Evolutionary conservation across 2,797 vertebrate genomes (phyloP), one percentile per base, ranked within the genome.

Genomic region (Enoplosus armatus): DNA sequence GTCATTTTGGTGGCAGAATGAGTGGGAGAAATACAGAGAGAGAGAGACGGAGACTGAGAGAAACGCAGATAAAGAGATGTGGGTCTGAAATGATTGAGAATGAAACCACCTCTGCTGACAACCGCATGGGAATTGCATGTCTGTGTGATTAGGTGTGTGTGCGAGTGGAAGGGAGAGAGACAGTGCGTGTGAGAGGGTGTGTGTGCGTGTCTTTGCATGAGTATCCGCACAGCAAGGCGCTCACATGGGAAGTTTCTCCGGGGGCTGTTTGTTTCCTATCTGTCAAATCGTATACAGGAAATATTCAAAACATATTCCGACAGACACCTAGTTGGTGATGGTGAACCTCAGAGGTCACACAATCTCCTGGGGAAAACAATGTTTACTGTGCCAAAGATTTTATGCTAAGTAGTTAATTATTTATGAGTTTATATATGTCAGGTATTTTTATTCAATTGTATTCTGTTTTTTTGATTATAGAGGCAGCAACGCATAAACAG

Each of bases 261-360:
- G 71, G 86, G 87, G 85, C 71, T 90, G 78, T 92, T 92, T 94
- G 87, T 86, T 87, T 92, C 60, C 86, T 82, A 56, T 82, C 85
- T 86, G 84, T 93, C 90, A 91, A 88, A 86, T 75, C 26, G 0
- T 64, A 82, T 83, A 80, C 45, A 64, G 85, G 79, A 88, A 88
- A 89, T 83, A 87, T 85, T 88, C 72, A 41, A 79, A 86, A 89
- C 82, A 79, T 75, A 89, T 89, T 86, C 89, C 85, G 75, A 67
- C 78, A 77, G 75, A 85, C 82, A 81, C 61, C 72, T 74, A 16
- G 77, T 72, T 72, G 84, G 82, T 65, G 85, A 83, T 61, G 73
- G 77, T 86, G 82, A 86, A 83, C 85, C 81, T 48, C 20, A 51
- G 71, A 87, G 91, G 90, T 88, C 89, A 87, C 71, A 56, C 43